These are phyloP conservation scores for Prenolepis imparis DNA, from an alignment of 2,888 invertebrate genomes.

Conservation along the genomic window DNA sequence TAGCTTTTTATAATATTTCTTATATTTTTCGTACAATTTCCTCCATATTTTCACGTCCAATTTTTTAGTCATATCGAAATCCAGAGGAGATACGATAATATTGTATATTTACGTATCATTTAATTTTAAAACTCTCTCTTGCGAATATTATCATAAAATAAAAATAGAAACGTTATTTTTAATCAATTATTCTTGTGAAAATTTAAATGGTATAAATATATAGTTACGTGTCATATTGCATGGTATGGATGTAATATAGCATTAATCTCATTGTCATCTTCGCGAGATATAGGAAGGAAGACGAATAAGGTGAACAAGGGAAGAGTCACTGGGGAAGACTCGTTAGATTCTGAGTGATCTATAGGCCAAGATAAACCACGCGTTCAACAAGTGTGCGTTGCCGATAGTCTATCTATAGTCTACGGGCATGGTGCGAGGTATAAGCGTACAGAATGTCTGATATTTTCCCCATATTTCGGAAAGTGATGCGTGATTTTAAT, in stretches of 20 bases:
- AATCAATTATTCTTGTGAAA: background rate
- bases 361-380: constrained; percentile 85
- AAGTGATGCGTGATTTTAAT: constrained; percentile 8
- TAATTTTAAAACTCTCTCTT: too few species aligned
- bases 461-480: constrained; percentile 39
- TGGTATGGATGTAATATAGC: background rate
- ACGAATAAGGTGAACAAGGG: constrained; percentile 30
- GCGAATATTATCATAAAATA: background rate
- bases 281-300: background rate
- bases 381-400: constrained; percentile 86
- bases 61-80: background rate
- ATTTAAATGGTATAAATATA: background rate
- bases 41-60: background rate
- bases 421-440: constrained; percentile 17
- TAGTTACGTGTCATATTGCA: background rate
- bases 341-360: constrained; percentile 83
- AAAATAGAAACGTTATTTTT: background rate
- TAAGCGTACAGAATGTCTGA: constrained; percentile 10
- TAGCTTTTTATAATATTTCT: background rate
- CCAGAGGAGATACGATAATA: background rate
- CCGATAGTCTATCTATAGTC: constrained; percentile 77
- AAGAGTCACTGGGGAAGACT: constrained; percentile 62
- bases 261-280: constrained; percentile 13
- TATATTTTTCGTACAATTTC: background rate
- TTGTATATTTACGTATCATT: background rate